Evolutionary conservation across 2,888 invertebrate genomes (phyloP), one percentile per base, ranked within the genome.

Genomic region (Polydrusus pterygomalis): DNA sequence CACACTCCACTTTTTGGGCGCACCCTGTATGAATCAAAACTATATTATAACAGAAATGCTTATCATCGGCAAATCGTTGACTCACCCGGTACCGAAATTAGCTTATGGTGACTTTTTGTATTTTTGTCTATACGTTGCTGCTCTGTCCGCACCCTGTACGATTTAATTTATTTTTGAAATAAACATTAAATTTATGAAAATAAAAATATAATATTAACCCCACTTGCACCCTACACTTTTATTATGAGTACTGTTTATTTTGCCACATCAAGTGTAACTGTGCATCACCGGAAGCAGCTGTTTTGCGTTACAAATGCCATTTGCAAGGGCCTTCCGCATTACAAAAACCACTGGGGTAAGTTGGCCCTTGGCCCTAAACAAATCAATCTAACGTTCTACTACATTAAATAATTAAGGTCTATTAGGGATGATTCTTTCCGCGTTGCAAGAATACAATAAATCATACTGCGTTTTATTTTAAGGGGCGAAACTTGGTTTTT

Each of bases 221-320:
- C 8, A 34, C 67, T 54, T 25, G 34, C 51, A 34, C 67, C 54
- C 51, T 63, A 15, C 34, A 38, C 60, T 38, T 70, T 54, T 70
- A 75, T 64, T 70, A 56, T 47, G 60, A 17, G 11, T 64, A 76
- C 72, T 76, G 73, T 77, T 77, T 77, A 74, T 77, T 77, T 70
- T 77, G 64, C 73, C 63, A 51, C 76, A 70, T 78, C 78, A 78
- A 75, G 76, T 76, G 76, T 74, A 74, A 68, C 64, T 71, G 71
- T 17, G 62, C 67, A 75, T 78, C 74, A 74, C 78, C 78, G 78
- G 78, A 83, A 83, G 81, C 86, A 86, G 84, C 85, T 86, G 86
- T 82, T 83, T 85, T 84, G 83, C 84, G 83, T 84, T 84, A 86
- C 85, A 83, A 85, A 86, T 85, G 83, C 80, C 82, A 82, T 84